Percentiles rank a stretch among this genome's conserved stretches.
Conservation (phyloP, 2,888 invertebrate species). For the Steinernema scapterisci region DNA sequence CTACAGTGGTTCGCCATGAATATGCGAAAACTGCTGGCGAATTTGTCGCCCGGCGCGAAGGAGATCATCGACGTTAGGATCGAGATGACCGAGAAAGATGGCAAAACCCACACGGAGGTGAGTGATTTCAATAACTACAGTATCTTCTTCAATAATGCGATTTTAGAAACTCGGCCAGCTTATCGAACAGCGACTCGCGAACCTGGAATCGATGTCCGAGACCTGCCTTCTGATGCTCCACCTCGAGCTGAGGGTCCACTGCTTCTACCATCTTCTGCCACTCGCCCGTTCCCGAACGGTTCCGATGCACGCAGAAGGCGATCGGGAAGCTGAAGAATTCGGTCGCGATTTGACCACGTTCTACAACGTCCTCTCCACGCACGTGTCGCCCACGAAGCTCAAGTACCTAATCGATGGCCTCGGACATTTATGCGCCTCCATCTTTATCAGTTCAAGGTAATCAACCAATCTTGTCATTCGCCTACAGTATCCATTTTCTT, state of each 20-base stretch:
- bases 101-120: conserved; percentile 51
- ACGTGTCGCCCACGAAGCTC: conserved; percentile 79
- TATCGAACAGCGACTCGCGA: conserved; percentile 56
- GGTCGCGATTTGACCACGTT: conserved; percentile 76
- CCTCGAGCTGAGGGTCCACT: conserved; percentile 87
- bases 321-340: conserved; percentile 73
- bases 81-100: conserved; percentile 53
- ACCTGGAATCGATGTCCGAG: conserved; percentile 79
- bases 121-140: not conserved
- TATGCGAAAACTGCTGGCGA: conserved; percentile 41
- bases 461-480: not conserved
- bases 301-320: conserved; percentile 58
- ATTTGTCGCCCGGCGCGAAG: conserved; percentile 44
- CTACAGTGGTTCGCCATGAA: conserved; percentile 73
- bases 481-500: conserved; percentile 29
- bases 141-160: not conserved
- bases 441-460: conserved; percentile 75
- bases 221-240: conserved; percentile 88
- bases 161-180: conserved; percentile 50
- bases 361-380: conserved; percentile 79
- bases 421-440: conserved; percentile 81
- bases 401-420: conserved; percentile 75
- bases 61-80: conserved; percentile 39
- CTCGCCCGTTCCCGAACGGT: conserved; percentile 69
- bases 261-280: conserved; percentile 86